Evolutionary conservation across 2,888 invertebrate species (phyloP), one percentile per base, ranked within the genome.

Genomic region (Cheilosia grossa): DNA sequence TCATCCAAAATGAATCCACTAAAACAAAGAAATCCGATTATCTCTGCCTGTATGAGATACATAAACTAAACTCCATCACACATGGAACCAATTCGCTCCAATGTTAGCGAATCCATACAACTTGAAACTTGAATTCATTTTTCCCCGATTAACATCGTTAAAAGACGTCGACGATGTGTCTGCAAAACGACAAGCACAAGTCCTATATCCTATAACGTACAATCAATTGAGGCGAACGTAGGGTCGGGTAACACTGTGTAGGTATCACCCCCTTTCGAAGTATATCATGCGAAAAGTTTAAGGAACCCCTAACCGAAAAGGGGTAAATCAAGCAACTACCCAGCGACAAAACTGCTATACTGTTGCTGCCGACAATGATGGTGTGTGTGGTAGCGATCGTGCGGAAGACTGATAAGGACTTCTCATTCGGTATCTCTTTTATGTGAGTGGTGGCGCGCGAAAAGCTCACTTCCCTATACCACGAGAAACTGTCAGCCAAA

Each of bases 401-500:
- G 83, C 80, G 83, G 83, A 85, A 85, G 75, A 80, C 80, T 66
- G 83, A 85, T 85, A 85, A 85, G 69, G 54, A 75, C 66, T 75
- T 33, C 73, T 53, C 49, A 53, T 49, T 79, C 40, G 15, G 64
- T 77, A 61, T 69, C 53, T 77, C 47, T 47, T 66, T 74, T 66
- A 66, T 58, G 33, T 42, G 56, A 15, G n/a, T 51, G 63, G 27
- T 47, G 59, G 44, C 33, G 66, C 59, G 54, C 54, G 37, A 59
- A 59, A 61, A 66, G 61, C n/a, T 1, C 42, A 54, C 47, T 49
- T 56, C 56, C 51, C 42, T 30, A 30, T 30, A 30, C 42, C 59
- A 51, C 33, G 63, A 47, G 30, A 27, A 24, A 58, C 37, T 58
- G 42, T n/a, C 59, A 42, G 40, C 27, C 49, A 82, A 79, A 83